phyloP scores from a whole-genome alignment of 2,888 invertebrate genomes.

The Drosophila merina region DNA sequence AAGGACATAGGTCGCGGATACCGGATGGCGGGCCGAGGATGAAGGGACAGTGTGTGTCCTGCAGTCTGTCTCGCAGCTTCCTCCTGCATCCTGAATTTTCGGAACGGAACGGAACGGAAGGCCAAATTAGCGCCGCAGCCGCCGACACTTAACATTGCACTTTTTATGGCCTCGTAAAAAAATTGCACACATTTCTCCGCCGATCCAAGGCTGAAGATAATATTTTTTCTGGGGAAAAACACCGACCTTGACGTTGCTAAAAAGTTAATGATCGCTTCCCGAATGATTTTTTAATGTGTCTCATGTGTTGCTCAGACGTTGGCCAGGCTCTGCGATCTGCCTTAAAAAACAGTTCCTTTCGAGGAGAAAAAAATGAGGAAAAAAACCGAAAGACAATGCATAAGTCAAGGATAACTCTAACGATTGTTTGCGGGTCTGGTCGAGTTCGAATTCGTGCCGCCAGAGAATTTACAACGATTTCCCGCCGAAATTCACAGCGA shows the following conservation, averaged over 20 bases:
- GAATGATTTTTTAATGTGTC: slow-evolving; percentile 49
- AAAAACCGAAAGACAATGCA: slow-evolving; percentile 23
- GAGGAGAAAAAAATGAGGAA: slow-evolving; percentile 11
- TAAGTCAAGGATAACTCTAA: slow-evolving; percentile 69
- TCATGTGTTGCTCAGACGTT: slow-evolving; percentile 47
- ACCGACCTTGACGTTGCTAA: slow-evolving; percentile 61
- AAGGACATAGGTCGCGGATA: slow-evolving; percentile 12
- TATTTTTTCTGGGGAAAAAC: slow-evolving; percentile 1
- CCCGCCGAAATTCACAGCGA: slow-evolving; percentile 73
- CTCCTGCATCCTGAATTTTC: slow-evolving; percentile 68
- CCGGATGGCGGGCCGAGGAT: background rate
- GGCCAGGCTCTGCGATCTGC: background rate
- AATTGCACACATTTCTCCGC: slow-evolving; percentile 32
- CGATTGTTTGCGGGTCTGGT: slow-evolving; percentile 28
- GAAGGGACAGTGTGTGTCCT: slow-evolving; percentile 37
- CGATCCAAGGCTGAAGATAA: slow-evolving; percentile 31
- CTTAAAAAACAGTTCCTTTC: slow-evolving; percentile 38
- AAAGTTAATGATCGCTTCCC: slow-evolving; percentile 67
- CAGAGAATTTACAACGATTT: slow-evolving; percentile 77
- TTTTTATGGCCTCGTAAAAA: slow-evolving; percentile 63
- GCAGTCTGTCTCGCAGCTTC: slow-evolving; percentile 54
- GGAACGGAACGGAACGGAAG: slow-evolving; percentile 52
- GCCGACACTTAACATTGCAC: slow-evolving; percentile 47
- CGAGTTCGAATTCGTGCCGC: slow-evolving; percentile 73
- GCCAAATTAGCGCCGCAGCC: slow-evolving; percentile 65